These are phyloP conservation scores for Yasuhikotakia modesta DNA, from an alignment of 2,797 vertebrate genomes.

Conservation along the genomic window DNA sequence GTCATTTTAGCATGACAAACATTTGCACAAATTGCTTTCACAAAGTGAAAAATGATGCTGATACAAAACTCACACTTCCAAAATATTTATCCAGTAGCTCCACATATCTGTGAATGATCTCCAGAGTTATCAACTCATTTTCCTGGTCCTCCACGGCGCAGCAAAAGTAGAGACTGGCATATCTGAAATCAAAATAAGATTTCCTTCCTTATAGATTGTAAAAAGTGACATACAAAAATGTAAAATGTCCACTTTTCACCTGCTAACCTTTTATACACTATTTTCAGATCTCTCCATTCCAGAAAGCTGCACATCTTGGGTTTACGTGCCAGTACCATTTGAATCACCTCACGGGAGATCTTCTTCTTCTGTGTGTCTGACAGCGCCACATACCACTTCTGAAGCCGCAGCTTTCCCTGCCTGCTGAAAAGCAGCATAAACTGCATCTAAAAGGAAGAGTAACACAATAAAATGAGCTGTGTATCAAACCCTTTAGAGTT, in stretches of 20 bases:
- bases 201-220: background rate
- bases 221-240: no score
- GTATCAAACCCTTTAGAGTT: background rate
- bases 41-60: background rate
- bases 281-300: slow-evolving; percentile 98
- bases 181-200: slow-evolving; percentile 70
- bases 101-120: slow-evolving; percentile 92
- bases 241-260: no score
- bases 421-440: slow-evolving; percentile 99
- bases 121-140: slow-evolving; percentile 90
- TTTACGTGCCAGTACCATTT: slow-evolving; percentile 95
- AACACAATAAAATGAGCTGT: background rate
- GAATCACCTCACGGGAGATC: slow-evolving; percentile 97
- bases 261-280: slow-evolving; percentile 96
- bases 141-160: slow-evolving; percentile 92
- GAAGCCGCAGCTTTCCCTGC: slow-evolving; percentile 96
- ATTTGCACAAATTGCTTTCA: no score
- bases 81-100: slow-evolving; percentile 94
- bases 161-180: slow-evolving; percentile 91
- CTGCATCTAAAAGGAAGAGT: slow-evolving; percentile 84
- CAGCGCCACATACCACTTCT: slow-evolving; percentile 98
- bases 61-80: slow-evolving; percentile 82
- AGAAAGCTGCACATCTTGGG: slow-evolving; percentile 99
- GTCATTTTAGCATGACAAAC: no score
- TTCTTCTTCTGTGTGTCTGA: slow-evolving; percentile 99